Base-by-base conservation (phyloP, 2,113 vertebrate species). In the Sebastes schlegelii region DNA sequence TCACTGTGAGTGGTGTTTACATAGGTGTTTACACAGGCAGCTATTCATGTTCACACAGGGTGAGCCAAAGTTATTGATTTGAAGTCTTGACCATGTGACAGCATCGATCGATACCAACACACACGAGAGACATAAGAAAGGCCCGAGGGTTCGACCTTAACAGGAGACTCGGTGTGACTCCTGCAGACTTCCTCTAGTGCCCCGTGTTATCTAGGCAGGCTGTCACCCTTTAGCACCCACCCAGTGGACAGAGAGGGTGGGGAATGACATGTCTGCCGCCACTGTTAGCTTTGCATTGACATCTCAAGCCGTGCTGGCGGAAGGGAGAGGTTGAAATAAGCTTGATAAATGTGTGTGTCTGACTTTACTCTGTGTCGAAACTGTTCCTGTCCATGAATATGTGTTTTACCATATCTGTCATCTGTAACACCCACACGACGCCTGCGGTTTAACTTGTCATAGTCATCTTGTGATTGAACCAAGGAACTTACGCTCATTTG, bases 241-340 rank as follows among this genome's bases (percentile, higher is more conserved):
- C 70, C 71, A 92, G 91, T 92, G 85, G 90, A 94, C 80, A 90
- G 89, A 90, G 84, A 90, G 92, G 93, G 92, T 79, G 91, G 86
- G 92, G 92, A 91, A 23, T 45, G 64, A 55, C 57, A 80, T 75
- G 45, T 74, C 16, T 67, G 89, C 82, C 52, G 89, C 82, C 83
- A 68, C 73, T 93, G 77, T 95, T 93, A 93, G 88, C 63, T 94
- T 90, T 91, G 77, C 80, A 80, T 54, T 86, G 84, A 91, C 85
- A 87, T 79, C 83, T 92, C 82, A 77, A 86, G 82, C 26, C 74
- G 72, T 13, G 60, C 54, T 83, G 83, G 75, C 69, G 70, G 89
- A 82, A 85, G 90, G 84, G 84, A 90, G 74, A 87, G 87, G 86
- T 49, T 34, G 1, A 60, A 70, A 60, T 70, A 70, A 71, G 43